Base-by-base conservation (phyloP, 2,113 vertebrate genomes). In the Austrofundulus limnaeus region DNA sequence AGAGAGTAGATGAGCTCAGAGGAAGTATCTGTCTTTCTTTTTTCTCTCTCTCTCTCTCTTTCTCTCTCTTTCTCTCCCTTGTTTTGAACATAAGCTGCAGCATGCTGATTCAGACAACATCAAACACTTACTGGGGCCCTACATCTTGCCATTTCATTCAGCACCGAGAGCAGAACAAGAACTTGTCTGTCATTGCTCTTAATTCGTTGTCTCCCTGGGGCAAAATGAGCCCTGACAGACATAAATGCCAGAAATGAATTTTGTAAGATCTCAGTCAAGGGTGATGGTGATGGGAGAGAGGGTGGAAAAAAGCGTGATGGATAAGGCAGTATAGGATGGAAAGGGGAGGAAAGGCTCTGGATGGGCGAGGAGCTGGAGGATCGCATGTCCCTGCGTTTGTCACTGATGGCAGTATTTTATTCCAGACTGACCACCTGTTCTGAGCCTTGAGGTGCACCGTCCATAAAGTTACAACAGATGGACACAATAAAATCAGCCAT, bases 201-300 rank as follows among this genome's bases (percentile, higher is more conserved):
- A 87, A 88, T 88, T 88, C 87, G 85, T 82, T 87, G 84, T 86
- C 82, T 84, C 85, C 87, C 82, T 24, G 64, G 84, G 85, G 82
- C 77, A 62, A 85, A 84, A 87, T 72, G 77, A 86, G 71, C 42
- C 24, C 78, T 78, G 82, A 88, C 75, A 81, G 84, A 85, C 81
- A 75, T 77, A 84, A 84, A 90, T 83, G 82, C 75, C 69, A 81
- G 82, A 86, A 86, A 87, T 87, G 82, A 86, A 89, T 82, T 84
- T 85, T 57, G 53, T 73, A 77, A 85, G 85, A 87, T 86, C 81
- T 83, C 59, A 84, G 75, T 78, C 60, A 61, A 72, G 77, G 80
- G 59, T 66, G 80, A 51, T 24, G 23, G 28, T 10, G 48, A 41
- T 11, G 48, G 41, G 70, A 20, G 17, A 38, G 7, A 37, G 42